Conservation (phyloP, 2,797 vertebrate genomes). For the Parambassis ranga region DNA sequence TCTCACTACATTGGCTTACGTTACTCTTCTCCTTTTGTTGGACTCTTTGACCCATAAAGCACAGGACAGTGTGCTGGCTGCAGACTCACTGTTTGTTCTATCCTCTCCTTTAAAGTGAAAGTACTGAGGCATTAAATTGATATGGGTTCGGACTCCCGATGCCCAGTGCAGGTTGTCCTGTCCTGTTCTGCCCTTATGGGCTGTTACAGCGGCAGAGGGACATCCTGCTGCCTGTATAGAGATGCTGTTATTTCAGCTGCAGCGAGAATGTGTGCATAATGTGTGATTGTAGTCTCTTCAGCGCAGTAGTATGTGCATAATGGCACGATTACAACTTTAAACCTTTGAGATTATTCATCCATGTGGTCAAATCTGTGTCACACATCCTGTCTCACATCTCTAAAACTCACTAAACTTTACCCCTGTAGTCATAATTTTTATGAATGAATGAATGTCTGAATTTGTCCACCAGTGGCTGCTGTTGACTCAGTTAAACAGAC, state of each 20-base stretch:
- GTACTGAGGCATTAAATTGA: constrained; percentile 23
- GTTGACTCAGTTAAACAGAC: constrained; percentile 61
- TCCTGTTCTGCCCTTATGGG: constrained; percentile 19
- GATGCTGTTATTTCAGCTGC: constrained; percentile 65
- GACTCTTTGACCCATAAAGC: constrained; percentile 19
- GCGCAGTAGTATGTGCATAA: neutral
- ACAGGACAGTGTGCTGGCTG: neutral
- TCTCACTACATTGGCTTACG: neutral
- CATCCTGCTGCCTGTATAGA: constrained; percentile 46
- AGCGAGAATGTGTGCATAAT: constrained; percentile 8
- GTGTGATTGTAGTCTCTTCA: neutral
- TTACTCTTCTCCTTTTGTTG: constrained; percentile 17
- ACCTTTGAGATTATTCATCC: neutral
- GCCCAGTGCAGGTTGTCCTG: constrained; percentile 17
- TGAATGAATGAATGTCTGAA: constrained; percentile 78
- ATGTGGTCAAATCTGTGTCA: neutral
- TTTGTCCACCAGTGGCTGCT: constrained; percentile 72
- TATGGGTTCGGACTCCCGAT: neutral
- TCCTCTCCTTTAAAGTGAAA: constrained; percentile 4
- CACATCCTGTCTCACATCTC: neutral
- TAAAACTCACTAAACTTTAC: neutral
- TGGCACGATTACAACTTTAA: neutral
- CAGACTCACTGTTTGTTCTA: constrained; percentile 16
- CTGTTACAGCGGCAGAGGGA: constrained; percentile 27
- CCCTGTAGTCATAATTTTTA: constrained; percentile 55